A percentile compares a stretch with the other conserved stretches of the same genome.
Evolutionary conservation across 2,888 invertebrate species (phyloP).

Genomic region (Muschampia plurimacula): DNA sequence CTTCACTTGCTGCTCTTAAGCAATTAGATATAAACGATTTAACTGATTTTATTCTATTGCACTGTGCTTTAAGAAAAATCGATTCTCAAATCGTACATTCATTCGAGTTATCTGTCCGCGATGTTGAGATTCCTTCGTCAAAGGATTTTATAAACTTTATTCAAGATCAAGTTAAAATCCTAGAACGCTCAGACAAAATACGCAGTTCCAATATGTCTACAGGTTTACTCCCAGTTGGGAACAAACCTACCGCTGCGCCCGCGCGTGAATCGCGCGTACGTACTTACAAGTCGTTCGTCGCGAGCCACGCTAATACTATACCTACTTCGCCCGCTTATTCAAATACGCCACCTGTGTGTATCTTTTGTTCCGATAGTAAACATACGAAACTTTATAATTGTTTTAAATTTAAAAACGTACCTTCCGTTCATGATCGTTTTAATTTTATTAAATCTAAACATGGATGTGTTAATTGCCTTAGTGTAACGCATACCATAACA

Average conservation of each 20-base stretch:
- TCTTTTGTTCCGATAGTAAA: neutral
- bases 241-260: neutral
- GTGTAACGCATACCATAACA: neutral
- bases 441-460: neutral
- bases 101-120: neutral
- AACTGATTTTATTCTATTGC: neutral
- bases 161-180: neutral
- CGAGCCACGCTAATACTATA: too few species aligned
- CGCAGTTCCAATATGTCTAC: neutral
- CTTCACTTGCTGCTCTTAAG: neutral
- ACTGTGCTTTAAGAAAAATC: neutral
- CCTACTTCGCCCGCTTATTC: too few species aligned
- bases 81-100: neutral
- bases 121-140: neutral
- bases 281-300: neutral
- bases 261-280: neutral
- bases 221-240: neutral
- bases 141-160: neutral
- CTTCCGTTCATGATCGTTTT: neutral
- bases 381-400: neutral
- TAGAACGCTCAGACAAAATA: neutral
- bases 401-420: neutral
- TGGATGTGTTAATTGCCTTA: neutral
- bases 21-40: neutral
- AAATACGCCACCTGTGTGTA: neutral